Conservation (phyloP, 2,888 invertebrate species). For the Nephrotoma flavescens region DNA sequence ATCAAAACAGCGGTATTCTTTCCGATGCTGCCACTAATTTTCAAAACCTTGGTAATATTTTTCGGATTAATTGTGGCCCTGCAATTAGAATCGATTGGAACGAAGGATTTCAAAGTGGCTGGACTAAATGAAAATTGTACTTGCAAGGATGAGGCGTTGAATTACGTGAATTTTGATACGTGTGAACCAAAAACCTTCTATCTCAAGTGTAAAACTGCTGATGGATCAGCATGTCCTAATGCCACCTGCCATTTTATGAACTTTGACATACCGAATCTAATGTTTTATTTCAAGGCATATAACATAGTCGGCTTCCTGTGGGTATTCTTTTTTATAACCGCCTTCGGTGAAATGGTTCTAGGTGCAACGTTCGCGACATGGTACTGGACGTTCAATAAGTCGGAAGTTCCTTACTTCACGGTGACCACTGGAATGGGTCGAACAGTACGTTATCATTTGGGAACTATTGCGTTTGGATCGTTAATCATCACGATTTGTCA, state of each 20-base stretch:
- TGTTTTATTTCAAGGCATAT: conserved; percentile 13
- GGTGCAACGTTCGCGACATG: conserved; percentile 79
- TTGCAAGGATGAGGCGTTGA: conserved; percentile 34
- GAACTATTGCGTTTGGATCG: conserved; percentile 85
- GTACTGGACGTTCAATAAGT: conserved; percentile 85
- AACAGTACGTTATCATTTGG: conserved; percentile 49
- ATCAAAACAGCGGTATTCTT: conserved; percentile 77
- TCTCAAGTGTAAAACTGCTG: not conserved
- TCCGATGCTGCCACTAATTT: conserved; percentile 77
- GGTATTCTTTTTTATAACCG: conserved; percentile 79
- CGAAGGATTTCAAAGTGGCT: conserved; percentile 14
- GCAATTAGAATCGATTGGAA: conserved; percentile 54
- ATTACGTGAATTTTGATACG: conserved; percentile 33
- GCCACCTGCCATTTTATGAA: conserved; percentile 48
- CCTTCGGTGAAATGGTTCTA: conserved; percentile 80
- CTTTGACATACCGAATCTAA: conserved; percentile 31
- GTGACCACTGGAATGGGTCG: conserved; percentile 57
- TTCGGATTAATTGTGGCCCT: conserved; percentile 60
- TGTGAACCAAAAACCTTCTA: not conserved
- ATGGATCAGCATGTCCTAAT: conserved; percentile 21
- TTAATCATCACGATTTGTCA: conserved; percentile 83
- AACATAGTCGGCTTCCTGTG: conserved; percentile 79
- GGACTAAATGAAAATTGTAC: conserved; percentile 30
- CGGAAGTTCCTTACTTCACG: conserved; percentile 71
- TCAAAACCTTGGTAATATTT: conserved; percentile 58